Conservation (phyloP, 2,797 vertebrate species). For the Anolis apletophallus region DNA sequence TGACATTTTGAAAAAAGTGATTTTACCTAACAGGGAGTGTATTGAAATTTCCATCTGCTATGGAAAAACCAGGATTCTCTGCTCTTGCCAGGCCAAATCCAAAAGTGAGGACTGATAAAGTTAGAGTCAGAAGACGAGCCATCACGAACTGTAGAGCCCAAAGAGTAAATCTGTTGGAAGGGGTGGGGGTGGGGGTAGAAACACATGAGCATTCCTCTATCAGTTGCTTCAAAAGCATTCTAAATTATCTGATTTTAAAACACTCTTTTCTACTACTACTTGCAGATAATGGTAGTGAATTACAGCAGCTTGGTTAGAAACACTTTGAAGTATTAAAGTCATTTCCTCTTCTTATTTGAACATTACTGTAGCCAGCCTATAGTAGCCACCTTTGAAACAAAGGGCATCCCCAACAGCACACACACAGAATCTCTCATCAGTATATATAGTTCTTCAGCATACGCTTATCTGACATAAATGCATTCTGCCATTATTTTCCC, state of each 20-base stretch:
- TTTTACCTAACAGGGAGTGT: conserved; percentile 84
- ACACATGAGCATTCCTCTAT: conserved; percentile 15
- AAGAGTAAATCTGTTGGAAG: conserved; percentile 88
- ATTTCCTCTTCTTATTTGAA: not conserved
- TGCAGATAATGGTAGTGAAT: not conserved
- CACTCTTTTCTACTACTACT: not conserved
- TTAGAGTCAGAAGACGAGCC: conserved; percentile 86
- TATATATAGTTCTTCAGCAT: not conserved
- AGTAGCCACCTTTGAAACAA: not conserved
- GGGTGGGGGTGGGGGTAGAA: not conserved
- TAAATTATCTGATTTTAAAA: not conserved
- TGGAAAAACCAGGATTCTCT: conserved; percentile 85
- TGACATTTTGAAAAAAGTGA: not conserved
- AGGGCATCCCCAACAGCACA: not conserved
- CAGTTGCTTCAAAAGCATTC: not conserved
- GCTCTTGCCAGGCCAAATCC: conserved; percentile 86
- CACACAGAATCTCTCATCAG: not conserved
- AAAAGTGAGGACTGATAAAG: conserved; percentile 86
- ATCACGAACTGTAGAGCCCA: conserved; percentile 88
- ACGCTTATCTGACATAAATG: not conserved
- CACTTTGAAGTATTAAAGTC: not conserved
- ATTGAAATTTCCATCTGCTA: conserved; percentile 85
- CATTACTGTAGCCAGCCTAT: not conserved
- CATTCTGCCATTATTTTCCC: not conserved
- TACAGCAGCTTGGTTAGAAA: not conserved